Percentiles rank a stretch among this genome's conserved stretches.
Evolutionary conservation across 1,140 invertebrate species (phyloP).

Genomic region (Apis laboriosa): DNA sequence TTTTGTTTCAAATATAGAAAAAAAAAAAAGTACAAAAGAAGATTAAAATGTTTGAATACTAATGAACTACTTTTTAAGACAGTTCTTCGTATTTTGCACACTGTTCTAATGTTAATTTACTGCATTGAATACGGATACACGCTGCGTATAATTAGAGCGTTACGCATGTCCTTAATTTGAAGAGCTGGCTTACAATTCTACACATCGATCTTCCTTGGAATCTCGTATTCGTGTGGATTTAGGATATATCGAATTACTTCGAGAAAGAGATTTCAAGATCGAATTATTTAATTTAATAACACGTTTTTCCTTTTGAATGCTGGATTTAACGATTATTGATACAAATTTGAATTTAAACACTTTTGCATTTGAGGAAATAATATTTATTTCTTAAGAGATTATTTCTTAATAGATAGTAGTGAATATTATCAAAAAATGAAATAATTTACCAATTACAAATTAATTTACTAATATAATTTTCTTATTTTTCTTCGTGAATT

Average conservation of each 20-base stretch:
- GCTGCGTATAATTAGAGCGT: neutral
- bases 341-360: too few relatives aligned
- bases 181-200: neutral
- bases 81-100: neutral
- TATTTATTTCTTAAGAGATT: too few relatives aligned
- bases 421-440: too few relatives aligned
- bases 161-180: neutral
- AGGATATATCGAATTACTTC: neutral
- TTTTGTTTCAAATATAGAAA: too few relatives aligned
- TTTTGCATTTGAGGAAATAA: too few relatives aligned
- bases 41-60: neutral
- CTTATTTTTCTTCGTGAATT: neutral
- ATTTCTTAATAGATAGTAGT: too few relatives aligned
- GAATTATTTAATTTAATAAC: neutral
- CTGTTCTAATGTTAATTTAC: neutral
- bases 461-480: neutral
- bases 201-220: neutral
- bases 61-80: neutral
- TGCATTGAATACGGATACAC: neutral
- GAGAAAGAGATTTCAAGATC: neutral
- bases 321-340: too few relatives aligned
- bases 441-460: too few relatives aligned
- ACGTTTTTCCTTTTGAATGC: too few relatives aligned
- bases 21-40: neutral
- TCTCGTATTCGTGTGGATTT: neutral